Conservation (phyloP, 1,140 invertebrate species). For the Notospermus geniculatus region DNA sequence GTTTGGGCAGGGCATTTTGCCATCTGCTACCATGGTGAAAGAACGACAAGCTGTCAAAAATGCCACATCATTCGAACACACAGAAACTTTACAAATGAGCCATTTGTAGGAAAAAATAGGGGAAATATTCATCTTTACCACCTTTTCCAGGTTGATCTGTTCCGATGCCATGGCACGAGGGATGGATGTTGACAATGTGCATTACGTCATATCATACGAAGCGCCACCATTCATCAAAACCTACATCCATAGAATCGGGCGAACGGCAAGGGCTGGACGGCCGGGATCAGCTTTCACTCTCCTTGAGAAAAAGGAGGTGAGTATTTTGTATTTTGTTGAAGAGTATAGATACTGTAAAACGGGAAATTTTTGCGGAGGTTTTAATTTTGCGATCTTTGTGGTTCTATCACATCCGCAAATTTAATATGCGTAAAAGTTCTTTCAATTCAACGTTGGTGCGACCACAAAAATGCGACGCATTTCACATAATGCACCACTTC, state of each 20-base stretch:
- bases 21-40: no score
- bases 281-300: slow-evolving; percentile 80
- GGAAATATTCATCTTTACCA: slow-evolving; percentile 22
- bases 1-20: no score
- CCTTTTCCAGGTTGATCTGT: slow-evolving; percentile 69
- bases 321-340: not conserved
- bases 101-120: not conserved
- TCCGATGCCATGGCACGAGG: slow-evolving; percentile 92
- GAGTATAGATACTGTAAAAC: no score
- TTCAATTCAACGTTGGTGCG: no score
- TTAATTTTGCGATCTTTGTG: no score
- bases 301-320: slow-evolving; percentile 49
- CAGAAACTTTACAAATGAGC: slow-evolving; percentile 5
- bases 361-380: no score
- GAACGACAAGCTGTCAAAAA: no score
- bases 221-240: slow-evolving; percentile 80
- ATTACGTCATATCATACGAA: slow-evolving; percentile 91
- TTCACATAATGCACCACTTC: no score
- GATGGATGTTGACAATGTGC: slow-evolving; percentile 84
- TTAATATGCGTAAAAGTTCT: no score
- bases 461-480: no score
- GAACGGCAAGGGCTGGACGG: slow-evolving; percentile 87
- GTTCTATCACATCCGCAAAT: no score
- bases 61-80: no score
- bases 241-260: slow-evolving; percentile 89